phyloP scores from a whole-genome alignment of 2,888 invertebrate species.

The Dicranocentrus wangi region DNA sequence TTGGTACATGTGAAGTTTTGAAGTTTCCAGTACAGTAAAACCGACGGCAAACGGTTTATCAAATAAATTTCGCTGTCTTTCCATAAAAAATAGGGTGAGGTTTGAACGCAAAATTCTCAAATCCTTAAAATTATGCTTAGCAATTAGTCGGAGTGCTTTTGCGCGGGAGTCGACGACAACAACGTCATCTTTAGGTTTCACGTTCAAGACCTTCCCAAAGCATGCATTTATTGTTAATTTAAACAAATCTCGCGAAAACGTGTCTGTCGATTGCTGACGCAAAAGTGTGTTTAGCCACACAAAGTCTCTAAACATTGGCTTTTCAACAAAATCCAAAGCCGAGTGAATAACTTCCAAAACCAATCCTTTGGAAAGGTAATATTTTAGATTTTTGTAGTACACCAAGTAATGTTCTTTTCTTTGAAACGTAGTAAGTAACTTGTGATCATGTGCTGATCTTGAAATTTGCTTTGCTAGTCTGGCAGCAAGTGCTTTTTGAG shows the following conservation, averaged over 20 bases:
- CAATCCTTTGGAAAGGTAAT: neutral
- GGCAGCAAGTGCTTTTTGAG: neutral
- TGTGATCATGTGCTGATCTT: neutral
- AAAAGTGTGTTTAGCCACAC: neutral
- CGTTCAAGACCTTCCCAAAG: conserved; percentile 5
- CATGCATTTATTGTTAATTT: neutral
- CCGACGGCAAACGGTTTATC: neutral
- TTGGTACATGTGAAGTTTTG: neutral
- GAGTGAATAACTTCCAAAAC: neutral
- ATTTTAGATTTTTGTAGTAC: conserved; percentile 1
- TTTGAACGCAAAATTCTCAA: neutral
- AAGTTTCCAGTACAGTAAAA: conserved; percentile 2
- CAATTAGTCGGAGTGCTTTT: neutral
- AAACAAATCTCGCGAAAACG: neutral
- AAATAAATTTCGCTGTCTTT: neutral
- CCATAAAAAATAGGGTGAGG: conserved; percentile 7
- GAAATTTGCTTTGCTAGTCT: neutral
- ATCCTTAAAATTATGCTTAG: conserved; percentile 13
- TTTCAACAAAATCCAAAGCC: neutral
- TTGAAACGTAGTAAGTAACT: neutral
- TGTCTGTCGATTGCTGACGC: neutral
- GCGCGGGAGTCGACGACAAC: neutral
- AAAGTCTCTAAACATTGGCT: conserved; percentile 8
- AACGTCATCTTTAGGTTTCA: neutral
- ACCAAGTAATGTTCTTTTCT: neutral